phyloP scores from a whole-genome alignment of 2,797 vertebrate genomes.

The Cynopterus sphinx region DNA sequence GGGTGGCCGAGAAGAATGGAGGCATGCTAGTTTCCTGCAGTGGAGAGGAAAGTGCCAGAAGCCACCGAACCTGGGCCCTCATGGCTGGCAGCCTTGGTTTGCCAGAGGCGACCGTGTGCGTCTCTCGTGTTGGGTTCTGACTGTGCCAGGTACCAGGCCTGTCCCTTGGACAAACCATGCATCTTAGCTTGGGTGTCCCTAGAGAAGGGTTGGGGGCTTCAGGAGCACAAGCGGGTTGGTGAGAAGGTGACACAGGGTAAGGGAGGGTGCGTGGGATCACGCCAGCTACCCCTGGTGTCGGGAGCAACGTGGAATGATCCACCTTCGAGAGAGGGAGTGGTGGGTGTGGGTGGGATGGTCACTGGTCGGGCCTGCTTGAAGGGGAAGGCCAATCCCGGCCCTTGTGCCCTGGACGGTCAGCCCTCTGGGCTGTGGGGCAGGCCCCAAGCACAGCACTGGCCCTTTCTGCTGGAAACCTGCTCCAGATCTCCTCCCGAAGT shows the following conservation, averaged over 20 bases:
- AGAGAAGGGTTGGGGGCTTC: not conserved
- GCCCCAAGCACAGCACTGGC: not conserved
- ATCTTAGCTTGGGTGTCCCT: not conserved
- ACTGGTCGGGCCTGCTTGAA: not conserved
- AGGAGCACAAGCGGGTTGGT: not conserved
- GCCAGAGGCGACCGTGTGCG: rapidly evolving
- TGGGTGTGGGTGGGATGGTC: not conserved
- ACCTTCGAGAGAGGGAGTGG: rapidly evolving
- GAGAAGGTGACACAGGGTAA: not conserved
- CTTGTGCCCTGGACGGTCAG: rapidly evolving
- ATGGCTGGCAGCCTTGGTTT: rapidly evolving
- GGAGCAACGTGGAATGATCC: not conserved
- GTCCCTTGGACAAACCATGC: not conserved
- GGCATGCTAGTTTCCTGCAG: rapidly evolving
- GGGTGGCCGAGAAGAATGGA: not conserved
- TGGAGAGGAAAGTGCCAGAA: not conserved
- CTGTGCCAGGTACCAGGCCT: not conserved
- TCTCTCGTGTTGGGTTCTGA: not conserved
- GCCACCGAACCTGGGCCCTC: not conserved
- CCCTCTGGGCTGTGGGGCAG: too few relatives aligned
- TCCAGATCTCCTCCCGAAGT: not conserved
- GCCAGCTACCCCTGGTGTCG: rapidly evolving
- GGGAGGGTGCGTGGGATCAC: not conserved
- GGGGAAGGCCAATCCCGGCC: not conserved
- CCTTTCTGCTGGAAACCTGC: not conserved